A percentile compares a stretch with the other conserved stretches of the same genome.
These are phyloP conservation scores for Pseudomyrmex dendroicus DNA, from an alignment of 1,140 invertebrate genomes.

Conservation along the genomic window DNA sequence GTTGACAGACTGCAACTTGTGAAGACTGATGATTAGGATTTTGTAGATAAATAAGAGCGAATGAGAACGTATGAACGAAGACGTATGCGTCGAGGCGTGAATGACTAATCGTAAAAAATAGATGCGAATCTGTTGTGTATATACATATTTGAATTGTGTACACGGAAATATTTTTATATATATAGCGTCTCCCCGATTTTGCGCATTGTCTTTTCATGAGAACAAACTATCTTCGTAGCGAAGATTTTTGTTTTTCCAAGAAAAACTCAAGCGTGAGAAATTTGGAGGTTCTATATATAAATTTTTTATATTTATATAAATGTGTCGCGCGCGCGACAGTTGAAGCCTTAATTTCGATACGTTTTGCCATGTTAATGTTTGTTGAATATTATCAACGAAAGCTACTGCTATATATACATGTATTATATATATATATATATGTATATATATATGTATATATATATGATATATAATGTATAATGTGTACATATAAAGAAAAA, in stretches of 20 bases:
- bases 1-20: constrained; percentile 82
- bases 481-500: neutral
- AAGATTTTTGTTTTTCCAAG: constrained; percentile 5
- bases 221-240: neutral
- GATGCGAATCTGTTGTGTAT: constrained; percentile 40
- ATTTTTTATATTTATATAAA: constrained; percentile 37
- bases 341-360: neutral
- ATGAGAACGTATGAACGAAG: constrained; percentile 65
- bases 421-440: neutral
- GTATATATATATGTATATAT: neutral
- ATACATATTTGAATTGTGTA: neutral
- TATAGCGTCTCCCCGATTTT: constrained; percentile 1
- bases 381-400: constrained; percentile 60
- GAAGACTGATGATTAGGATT: constrained; percentile 83
- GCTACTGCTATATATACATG: constrained; percentile 52
- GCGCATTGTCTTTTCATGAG: neutral
- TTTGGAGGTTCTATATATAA: neutral
- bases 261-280: neutral
- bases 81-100: constrained; percentile 38
- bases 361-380: constrained; percentile 55
- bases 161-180: neutral
- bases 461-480: neutral
- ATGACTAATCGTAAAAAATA: constrained; percentile 24
- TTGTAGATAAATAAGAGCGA: constrained; percentile 73
- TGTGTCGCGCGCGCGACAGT: neutral